Base-by-base conservation (phyloP, 2,888 invertebrate genomes). In the Gandaritis pyraliata region DNA sequence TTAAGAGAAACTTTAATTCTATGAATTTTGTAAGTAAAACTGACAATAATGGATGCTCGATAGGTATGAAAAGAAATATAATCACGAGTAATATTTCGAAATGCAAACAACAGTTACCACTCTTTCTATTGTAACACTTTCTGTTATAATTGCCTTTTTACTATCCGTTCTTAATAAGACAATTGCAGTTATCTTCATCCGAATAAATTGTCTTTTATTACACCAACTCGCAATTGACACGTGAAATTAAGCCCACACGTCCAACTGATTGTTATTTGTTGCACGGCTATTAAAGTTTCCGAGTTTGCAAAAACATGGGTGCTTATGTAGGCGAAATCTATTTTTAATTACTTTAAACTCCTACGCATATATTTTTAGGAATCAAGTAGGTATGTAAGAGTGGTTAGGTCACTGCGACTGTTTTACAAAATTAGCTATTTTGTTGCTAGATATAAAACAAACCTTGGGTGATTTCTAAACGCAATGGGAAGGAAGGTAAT, bases 221-320 rank as follows among this genome's bases (percentile, higher is more conserved):
- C 64, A 58, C 41, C 67, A 67, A 69, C 64, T 67, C 69, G 61
- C 67, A 65, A 67, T 67, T 70, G 64, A 66, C 66, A 70, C 64
- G 65, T 64, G 61, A 67, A 67, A 67, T 69, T 63, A 67, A 67
- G 18, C 65, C 70, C 65, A 68, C 66, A 62, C 69, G 61, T 67
- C 67, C 63, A n/a, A 67, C 69, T 71, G 61, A 61, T 46, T 64
- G 65, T 67, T 67, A 68, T 66, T 33, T 59, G 56, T 52, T 65
- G 60, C 49, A 61, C 30, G 56, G 58, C 64, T 66, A 68, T 70
- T 66, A 64, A 55, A 61, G 58, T 47, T 60, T 58, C 38, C 38
- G 52, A 57, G 49, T 65, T 61, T 23, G 68, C 68, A 62, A 68
- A 69, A 66, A 60, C 63, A 36, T 51, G 43, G 53, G 52, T 30